Evolutionary conservation across 2,888 invertebrate species (phyloP).

Genomic region (Labia minor): DNA sequence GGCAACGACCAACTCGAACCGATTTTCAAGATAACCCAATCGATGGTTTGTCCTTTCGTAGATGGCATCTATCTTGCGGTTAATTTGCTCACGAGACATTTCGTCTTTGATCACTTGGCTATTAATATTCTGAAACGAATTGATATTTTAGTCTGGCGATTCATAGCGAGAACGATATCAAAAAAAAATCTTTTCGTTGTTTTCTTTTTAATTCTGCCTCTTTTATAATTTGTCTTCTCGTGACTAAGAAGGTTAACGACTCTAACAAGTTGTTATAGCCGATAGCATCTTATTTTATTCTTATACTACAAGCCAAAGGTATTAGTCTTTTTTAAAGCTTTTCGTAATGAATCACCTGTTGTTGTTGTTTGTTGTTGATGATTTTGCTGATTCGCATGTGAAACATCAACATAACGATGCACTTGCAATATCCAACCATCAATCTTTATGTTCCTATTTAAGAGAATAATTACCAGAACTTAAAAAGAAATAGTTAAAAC

Average conservation of each 20-base stretch:
- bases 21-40: slow-evolving; percentile 35
- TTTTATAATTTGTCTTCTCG: not conserved
- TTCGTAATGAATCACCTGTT: too few relatives aligned
- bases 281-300: slow-evolving; percentile 8
- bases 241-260: not conserved
- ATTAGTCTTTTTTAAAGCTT: not conserved
- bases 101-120: slow-evolving; percentile 38
- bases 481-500: too few relatives aligned
- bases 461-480: too few relatives aligned
- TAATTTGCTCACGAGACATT: slow-evolving; percentile 34
- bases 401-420: too few relatives aligned
- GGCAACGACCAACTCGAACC: slow-evolving; percentile 33
- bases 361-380: too few relatives aligned
- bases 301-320: not conserved
- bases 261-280: not conserved
- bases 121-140: slow-evolving; percentile 32
- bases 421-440: too few relatives aligned
- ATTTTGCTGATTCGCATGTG: too few relatives aligned
- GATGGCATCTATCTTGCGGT: slow-evolving; percentile 36
- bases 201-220: not conserved
- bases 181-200: too few relatives aligned
- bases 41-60: slow-evolving; percentile 38
- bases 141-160: not conserved
- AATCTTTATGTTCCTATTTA: too few relatives aligned
- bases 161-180: not conserved